Base-by-base conservation (phyloP, 2,888 invertebrate species). In the Mythimna loreyi region DNA sequence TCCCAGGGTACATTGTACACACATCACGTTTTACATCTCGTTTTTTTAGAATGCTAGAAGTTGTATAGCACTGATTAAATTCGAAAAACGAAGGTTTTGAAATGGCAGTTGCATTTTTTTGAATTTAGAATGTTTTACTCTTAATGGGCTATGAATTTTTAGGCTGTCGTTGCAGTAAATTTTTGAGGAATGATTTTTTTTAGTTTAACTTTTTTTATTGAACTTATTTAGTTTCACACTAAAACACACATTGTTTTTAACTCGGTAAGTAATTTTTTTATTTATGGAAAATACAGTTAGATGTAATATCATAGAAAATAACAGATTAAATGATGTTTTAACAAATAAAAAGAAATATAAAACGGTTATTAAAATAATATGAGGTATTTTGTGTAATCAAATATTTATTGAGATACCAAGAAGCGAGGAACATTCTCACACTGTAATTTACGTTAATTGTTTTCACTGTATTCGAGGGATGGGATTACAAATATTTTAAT, bases 21-120 rank as follows among this genome's bases (percentile, higher is more conserved):
- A 49, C n/a, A 40, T 67, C 63, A 55, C 63, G 71, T 55, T 1
- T 19, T 19, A 55, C 40, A 23, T 28, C 53, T 47, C 11, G 43
- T 58, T 72, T 59, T 72, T 64, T 47, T 45, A 50, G 49, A 36
- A 52, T 43, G 16, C 45, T 30, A 58, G 50, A 76, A 47, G 16
- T 64, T 64, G 30, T 57, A 70, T 53, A 0, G 49, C 50, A 57
- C 62, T 52, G 50, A 67, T 55, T 62, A 47, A 58, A 61, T 45
- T 53, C 3, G 9, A 47, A 67, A 64, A 58, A 16, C 2, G 33
- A 43, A n/a, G 13, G 23, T 53, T 57, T 47, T 40, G 16, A 55
- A 59, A 56, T n/a, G n/a, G 40, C 0, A n/a, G 23, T 23, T 21
- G 49, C 13, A 5, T 43, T 52, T 56, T 52, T 43, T 60, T 8